Conservation (phyloP, 2,797 vertebrate genomes). For the Hylomyscus alleni region DNA sequence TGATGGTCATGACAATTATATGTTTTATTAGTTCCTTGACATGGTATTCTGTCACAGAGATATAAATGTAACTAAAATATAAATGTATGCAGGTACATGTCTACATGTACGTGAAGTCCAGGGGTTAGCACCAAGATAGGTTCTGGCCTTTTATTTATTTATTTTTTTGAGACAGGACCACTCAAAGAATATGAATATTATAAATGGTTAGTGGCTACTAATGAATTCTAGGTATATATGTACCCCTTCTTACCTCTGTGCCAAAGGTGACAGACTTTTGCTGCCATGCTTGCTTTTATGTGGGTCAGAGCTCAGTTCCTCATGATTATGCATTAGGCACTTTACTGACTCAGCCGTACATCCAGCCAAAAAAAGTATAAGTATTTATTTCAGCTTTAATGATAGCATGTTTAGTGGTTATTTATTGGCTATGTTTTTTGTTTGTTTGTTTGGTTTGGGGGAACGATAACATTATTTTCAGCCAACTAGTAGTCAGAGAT, state of each 20-base stretch:
- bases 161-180: background rate
- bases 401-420: background rate
- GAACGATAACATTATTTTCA: background rate
- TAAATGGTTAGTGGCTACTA: background rate
- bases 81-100: background rate
- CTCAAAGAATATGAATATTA: background rate
- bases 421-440: background rate
- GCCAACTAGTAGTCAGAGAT: too few relatives aligned
- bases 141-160: background rate
- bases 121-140: background rate
- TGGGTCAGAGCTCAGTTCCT: background rate
- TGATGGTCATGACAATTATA: background rate
- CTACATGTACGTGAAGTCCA: background rate
- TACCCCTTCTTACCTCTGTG: too few relatives aligned
- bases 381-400: background rate
- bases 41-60: background rate
- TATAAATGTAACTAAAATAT: background rate
- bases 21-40: background rate
- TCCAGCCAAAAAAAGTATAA: background rate
- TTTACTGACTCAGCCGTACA: background rate
- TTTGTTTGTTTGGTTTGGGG: background rate
- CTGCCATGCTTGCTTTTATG: background rate
- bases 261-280: background rate
- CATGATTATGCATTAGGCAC: background rate
- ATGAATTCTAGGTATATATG: background rate